Base-by-base conservation (phyloP, 2,888 invertebrate species). In the Tetropium fuscum region DNA sequence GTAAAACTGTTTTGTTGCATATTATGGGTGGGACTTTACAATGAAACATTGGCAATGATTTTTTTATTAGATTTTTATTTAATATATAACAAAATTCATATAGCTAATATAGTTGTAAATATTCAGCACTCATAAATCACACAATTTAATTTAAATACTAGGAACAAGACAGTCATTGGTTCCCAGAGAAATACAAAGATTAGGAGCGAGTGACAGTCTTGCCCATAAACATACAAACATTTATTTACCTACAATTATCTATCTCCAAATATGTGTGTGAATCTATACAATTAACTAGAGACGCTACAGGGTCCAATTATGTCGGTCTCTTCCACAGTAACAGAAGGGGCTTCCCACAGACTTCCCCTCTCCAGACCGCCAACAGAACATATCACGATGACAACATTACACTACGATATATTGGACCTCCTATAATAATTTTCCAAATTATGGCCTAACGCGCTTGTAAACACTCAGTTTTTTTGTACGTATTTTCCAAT, bases 111-210 rank as follows among this genome's bases (percentile, higher is more conserved):
- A 66, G 60, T 65, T 65, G 64, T 58, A 63, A 69, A 72, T 76
- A 74, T 64, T 74, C 70, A 72, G 73, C 75, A 75, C 73, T 75
- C 74, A 70, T 69, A 71, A 76, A 74, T 76, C 76, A 76, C 75
- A 75, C 76, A 56, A 58, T 67, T 64, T 63, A 65, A 62, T 64
- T 58, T 58, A 60, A 64, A 64, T 65, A 63, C 66, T 60, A 68
- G 41, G 59, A 60, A 66, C 63, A 53, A 64, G 66, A 67, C 63
- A 41, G 58, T 61, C 25, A 54, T 60, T 61, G 43, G 47, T 64
- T 61, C 63, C 57, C 43, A 18, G 32, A 49, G 58, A 68, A 58
- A 64, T 64, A 64, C 53, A 63, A 41, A 43, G 53, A 54, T 40
- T 43, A 8, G 55, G 65, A 64, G 66, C 58, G 60, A 69, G 60